Evolutionary conservation across 2,888 invertebrate species (phyloP).

Genomic region (Polyommatus icarus): DNA sequence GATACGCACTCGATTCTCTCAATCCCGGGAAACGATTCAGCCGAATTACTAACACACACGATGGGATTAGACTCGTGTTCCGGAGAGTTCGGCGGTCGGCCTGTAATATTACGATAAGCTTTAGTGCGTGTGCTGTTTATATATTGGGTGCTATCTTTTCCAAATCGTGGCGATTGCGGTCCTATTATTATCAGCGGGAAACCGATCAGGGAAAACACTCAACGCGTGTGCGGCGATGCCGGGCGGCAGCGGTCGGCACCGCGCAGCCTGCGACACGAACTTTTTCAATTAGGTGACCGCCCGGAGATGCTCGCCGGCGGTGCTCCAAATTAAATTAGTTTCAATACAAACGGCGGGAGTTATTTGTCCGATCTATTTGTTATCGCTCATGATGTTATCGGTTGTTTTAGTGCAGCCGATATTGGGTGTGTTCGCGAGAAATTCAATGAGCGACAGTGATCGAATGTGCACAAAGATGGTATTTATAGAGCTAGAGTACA

Average conservation of each 20-base stretch:
- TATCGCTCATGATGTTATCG: not conserved
- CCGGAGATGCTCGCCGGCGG: constrained; percentile 44
- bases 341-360: constrained; percentile 44
- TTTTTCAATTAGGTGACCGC: constrained; percentile 72
- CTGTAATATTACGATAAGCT: not conserved
- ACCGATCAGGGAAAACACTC: not conserved
- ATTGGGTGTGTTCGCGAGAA: not conserved
- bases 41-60: not conserved
- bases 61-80: not conserved
- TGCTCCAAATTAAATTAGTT: constrained; percentile 70
- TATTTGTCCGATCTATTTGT: constrained; percentile 19
- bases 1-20: constrained; percentile 11
- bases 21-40: not conserved
- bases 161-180: not conserved
- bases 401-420: not conserved
- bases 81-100: not conserved
- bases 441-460: not conserved
- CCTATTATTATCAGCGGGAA: not conserved
- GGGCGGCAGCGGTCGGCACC: constrained; percentile 33
- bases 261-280: constrained; percentile 54
- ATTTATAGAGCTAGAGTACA: not conserved
- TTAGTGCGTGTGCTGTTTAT: not conserved
- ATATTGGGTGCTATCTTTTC: not conserved
- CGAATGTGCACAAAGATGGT: not conserved
- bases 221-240: constrained; percentile 36